Conservation (phyloP, 2,888 invertebrate genomes). For the Tuta absoluta region DNA sequence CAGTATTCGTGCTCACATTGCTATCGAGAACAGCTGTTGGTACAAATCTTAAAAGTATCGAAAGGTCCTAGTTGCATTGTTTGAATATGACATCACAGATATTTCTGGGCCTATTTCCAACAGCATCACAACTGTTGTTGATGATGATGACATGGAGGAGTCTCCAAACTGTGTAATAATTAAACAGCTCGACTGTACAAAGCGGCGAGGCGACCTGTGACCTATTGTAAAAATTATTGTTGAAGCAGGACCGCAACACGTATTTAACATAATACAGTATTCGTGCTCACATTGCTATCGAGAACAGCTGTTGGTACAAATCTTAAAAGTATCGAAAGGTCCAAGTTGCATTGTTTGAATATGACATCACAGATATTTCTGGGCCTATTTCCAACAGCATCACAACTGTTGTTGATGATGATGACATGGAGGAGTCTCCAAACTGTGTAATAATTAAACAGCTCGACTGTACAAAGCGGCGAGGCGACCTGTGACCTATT, state of each 20-base stretch:
- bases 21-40: conserved; percentile 8
- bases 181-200: not conserved
- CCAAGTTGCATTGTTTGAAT: too few species aligned
- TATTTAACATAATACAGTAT: conserved; percentile 30
- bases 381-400: too few species aligned
- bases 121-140: too few species aligned
- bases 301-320: conserved; percentile 3
- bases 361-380: too few species aligned
- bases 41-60: conserved; percentile 4
- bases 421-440: too few species aligned
- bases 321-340: not conserved
- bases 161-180: not conserved
- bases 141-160: too few species aligned
- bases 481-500: conserved; percentile 25
- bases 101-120: too few species aligned
- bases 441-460: not conserved
- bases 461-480: conserved; percentile 3
- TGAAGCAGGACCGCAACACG: conserved; percentile 27
- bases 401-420: too few species aligned
- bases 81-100: too few species aligned
- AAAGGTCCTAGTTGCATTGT: too few species aligned
- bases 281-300: conserved; percentile 24
- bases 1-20: conserved; percentile 24
- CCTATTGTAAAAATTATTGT: conserved; percentile 27
- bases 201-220: conserved; percentile 25